Percentiles rank a stretch among this genome's conserved stretches.
These are phyloP conservation scores for Antrozous pallidus DNA, from an alignment of 2,797 vertebrate genomes.

Conservation along the genomic window DNA sequence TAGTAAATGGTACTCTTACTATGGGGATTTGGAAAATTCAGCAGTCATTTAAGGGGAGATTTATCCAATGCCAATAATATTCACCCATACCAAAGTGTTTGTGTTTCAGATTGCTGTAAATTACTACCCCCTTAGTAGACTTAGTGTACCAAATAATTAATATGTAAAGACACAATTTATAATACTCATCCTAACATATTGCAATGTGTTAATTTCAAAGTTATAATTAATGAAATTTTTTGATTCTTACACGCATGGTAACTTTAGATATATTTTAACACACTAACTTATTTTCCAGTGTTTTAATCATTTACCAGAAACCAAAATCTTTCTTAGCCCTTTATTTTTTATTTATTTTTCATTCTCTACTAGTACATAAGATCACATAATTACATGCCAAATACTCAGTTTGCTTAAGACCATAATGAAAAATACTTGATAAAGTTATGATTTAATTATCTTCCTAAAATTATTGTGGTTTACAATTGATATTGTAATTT, in stretches of 20 bases:
- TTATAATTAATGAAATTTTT: not conserved
- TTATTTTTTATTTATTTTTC: not conserved
- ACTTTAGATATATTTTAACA: not conserved
- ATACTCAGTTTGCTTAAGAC: not conserved
- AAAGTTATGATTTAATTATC: not conserved
- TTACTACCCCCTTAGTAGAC: not conserved
- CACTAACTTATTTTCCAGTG: not conserved
- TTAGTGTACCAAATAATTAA: not conserved
- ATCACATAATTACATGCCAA: not conserved
- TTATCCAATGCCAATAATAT: not conserved
- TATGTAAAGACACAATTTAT: not conserved
- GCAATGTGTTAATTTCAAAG: not conserved
- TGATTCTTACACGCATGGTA: not conserved
- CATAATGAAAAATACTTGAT: not conserved
- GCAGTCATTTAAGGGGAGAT: not conserved
- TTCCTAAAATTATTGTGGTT: not conserved
- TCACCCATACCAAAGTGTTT: not conserved
- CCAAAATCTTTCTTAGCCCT: not conserved
- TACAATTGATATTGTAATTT: not conserved
- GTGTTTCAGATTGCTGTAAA: not conserved
- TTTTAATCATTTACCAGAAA: not conserved
- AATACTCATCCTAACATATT: not conserved
- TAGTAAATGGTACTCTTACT: constrained; percentile 2
- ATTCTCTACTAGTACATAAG: not conserved
- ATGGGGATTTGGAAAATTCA: not conserved